These are phyloP conservation scores for Lathamus discolor DNA, from an alignment of 2,113 vertebrate species.

Conservation along the genomic window DNA sequence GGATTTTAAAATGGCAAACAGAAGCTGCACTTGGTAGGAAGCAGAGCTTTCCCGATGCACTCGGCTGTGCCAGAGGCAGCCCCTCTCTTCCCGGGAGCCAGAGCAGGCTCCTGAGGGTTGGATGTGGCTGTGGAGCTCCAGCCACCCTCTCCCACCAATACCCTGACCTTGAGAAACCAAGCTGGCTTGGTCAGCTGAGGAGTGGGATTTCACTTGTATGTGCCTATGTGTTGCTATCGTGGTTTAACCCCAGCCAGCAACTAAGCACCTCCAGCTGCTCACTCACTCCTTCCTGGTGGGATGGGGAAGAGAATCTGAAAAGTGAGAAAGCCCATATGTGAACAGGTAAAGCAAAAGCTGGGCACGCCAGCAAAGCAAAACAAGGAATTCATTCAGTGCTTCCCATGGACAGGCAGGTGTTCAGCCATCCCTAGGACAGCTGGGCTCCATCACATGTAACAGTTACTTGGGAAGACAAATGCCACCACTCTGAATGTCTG, in stretches of 20 bases:
- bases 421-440: neutral
- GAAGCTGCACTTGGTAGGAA: fast-evolving
- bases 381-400: neutral
- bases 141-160: fast-evolving
- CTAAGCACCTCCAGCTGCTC: neutral
- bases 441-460: neutral
- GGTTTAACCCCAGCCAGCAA: neutral
- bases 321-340: neutral
- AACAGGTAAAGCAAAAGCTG: neutral
- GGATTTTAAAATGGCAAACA: neutral
- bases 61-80: fast-evolving
- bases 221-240: fast-evolving
- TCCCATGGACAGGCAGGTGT: neutral
- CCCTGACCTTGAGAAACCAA: neutral
- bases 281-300: neutral
- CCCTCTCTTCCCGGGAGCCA: neutral
- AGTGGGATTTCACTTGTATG: neutral
- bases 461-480: neutral
- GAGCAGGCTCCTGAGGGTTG: neutral
- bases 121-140: fast-evolving
- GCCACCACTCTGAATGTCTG: fast-evolving
- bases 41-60: neutral
- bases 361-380: neutral
- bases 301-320: neutral
- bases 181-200: neutral